phyloP scores from a whole-genome alignment of 2,888 invertebrate genomes.

The Caenorhabditis sp. region DNA sequence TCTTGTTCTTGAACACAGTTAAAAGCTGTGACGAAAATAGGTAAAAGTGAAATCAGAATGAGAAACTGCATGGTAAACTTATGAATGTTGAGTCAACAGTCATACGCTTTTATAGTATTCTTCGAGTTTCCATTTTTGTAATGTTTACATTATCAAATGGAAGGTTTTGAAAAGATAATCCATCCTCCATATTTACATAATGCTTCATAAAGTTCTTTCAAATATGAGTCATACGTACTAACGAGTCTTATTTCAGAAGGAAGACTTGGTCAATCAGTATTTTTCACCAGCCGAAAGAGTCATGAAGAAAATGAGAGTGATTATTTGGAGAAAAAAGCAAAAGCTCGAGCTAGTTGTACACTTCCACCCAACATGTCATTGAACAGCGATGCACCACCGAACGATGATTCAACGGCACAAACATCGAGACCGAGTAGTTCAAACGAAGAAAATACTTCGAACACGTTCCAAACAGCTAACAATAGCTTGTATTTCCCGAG shows the following conservation, averaged over 20 bases:
- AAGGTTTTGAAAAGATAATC: neutral
- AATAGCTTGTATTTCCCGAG: conserved; percentile 28
- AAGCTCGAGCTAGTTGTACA: conserved; percentile 25
- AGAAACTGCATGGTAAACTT: conserved; percentile 13
- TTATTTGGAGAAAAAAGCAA: neutral
- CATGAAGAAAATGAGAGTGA: conserved; percentile 26
- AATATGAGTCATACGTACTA: neutral
- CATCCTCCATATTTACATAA: neutral
- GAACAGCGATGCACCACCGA: conserved; percentile 13
- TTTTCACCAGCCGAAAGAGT: conserved; percentile 32
- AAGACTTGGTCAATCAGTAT: conserved; percentile 30
- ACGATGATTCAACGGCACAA: conserved; percentile 9
- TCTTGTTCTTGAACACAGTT: conserved; percentile 3
- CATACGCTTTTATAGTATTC: neutral
- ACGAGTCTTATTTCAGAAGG: conserved; percentile 12
- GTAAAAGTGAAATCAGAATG: conserved; percentile 6
- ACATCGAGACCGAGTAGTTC: conserved; percentile 26
- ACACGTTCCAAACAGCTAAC: conserved; percentile 18
- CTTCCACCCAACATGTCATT: conserved; percentile 28
- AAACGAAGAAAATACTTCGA: conserved; percentile 3
- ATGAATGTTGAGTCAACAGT: neutral
- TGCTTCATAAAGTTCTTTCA: neutral
- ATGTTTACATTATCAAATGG: neutral
- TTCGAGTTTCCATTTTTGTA: neutral
- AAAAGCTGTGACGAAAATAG: conserved; percentile 11